These are phyloP conservation scores for Hippocampus guttulatus DNA, from an alignment of 2,113 vertebrate species.

Conservation along the genomic window DNA sequence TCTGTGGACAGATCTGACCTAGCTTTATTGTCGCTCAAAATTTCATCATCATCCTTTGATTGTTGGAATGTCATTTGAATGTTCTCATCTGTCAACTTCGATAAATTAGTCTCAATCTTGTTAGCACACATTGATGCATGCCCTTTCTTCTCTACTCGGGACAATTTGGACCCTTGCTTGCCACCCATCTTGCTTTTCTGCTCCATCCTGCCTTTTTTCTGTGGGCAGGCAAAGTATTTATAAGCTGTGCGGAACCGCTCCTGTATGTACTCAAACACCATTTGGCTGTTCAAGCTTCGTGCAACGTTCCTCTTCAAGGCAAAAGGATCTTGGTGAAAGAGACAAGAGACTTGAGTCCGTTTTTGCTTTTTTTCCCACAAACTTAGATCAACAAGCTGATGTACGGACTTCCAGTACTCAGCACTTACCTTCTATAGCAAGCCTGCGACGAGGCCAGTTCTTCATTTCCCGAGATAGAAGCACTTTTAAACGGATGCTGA, in stretches of 20 bases:
- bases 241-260: slow-evolving; percentile 93
- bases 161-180: slow-evolving; percentile 11
- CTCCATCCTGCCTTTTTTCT: slow-evolving; percentile 69
- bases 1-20: slow-evolving; percentile 29
- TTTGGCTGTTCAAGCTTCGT: slow-evolving; percentile 96
- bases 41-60: slow-evolving; percentile 33
- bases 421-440: slow-evolving; percentile 90
- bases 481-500: slow-evolving; percentile 90
- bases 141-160: slow-evolving; percentile 3
- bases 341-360: background rate
- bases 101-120: slow-evolving; percentile 2
- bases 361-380: background rate
- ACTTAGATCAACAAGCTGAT: background rate
- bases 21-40: slow-evolving; percentile 44
- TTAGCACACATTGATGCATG: background rate
- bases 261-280: slow-evolving; percentile 98
- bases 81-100: background rate
- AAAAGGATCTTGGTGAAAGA: slow-evolving; percentile 82
- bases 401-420: background rate
- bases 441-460: slow-evolving; percentile 95
- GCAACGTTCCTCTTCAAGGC: slow-evolving; percentile 96
- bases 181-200: slow-evolving; percentile 17
- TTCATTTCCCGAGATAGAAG: slow-evolving; percentile 88
- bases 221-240: slow-evolving; percentile 94
- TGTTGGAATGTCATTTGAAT: slow-evolving; percentile 5